Base-by-base conservation (phyloP, 2,888 invertebrate species). In the Lasioglossum lativentre region DNA sequence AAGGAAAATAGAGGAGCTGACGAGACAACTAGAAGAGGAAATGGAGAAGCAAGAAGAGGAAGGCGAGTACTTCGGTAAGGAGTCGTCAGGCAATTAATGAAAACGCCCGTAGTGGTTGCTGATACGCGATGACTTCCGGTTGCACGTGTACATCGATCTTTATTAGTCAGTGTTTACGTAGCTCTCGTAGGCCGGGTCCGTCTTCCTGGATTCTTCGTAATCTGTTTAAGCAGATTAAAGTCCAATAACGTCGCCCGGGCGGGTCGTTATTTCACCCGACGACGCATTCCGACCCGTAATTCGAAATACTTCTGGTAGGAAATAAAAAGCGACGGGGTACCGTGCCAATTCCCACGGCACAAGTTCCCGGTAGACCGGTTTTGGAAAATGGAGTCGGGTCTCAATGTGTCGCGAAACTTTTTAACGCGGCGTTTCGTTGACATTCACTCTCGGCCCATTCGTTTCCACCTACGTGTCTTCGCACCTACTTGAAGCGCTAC, bases 41-140 rank as follows among this genome's bases (percentile, higher is more conserved):
- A 98, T 99, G 97, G 99, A 99, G 95, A 97, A 98, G 92, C 98
- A 98, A 93, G 98, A 98, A 95, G 98, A 98, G 92, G 98, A 98
- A 95, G 99, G 99, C 91, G 99, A 99, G 96, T 99, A 99, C 95
- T 99, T 99, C 96, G 99, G 99, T 98, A 96, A 96, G 96, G 56
- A 47, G 42, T 75, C 34, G 19, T 34, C 47, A 34, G 23, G 23
- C 30, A 73, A 52, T 70, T 63, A 71, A 72, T 19, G 63, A 72
- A n/a, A 42, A 81, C 75, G n/a, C 74, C n/a, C 56, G 19, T 68
- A 10, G 38, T 34, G 27, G 38, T 66, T 38, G 45, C 74, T 14
- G 40, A 23, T 38, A 10, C 45, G n/a, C 40, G 12, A 34, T 40
- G 47, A 47, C 42, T 70, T 40, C 42, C 73, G 16, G 34, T 81